Conservation (phyloP, 30 jellyfish, hydroid and myxozoan species). For the Chironex yamaguchii region DNA sequence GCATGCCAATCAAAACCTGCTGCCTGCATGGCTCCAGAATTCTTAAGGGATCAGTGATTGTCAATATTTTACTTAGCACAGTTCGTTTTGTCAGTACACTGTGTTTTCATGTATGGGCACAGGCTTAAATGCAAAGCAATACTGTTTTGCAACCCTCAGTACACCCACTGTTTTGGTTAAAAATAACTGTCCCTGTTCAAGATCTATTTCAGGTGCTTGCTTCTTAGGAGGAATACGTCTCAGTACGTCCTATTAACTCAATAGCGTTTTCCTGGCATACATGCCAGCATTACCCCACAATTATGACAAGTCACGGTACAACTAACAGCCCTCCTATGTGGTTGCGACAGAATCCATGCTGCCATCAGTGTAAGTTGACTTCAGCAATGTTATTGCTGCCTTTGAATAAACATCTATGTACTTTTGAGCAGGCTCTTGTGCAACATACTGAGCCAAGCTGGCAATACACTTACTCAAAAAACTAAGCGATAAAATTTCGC, state of each 20-base stretch:
- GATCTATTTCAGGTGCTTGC: slow-evolving; percentile 27
- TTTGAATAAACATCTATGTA: too few relatives aligned
- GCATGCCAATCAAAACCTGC: neutral
- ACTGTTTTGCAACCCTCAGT: slow-evolving; percentile 8
- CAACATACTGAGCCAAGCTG: too few relatives aligned
- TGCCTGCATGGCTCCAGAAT: neutral
- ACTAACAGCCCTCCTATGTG: too few relatives aligned
- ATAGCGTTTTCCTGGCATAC: neutral
- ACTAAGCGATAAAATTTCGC: too few relatives aligned
- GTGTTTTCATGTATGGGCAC: neutral
- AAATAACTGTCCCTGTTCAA: neutral
- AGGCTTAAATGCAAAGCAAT: neutral
- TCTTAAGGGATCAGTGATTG: neutral
- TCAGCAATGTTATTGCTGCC: too few relatives aligned
- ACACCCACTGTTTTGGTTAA: slow-evolving; percentile 16
- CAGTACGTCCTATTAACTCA: too few relatives aligned
- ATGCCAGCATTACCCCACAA: neutral
- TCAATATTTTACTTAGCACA: neutral
- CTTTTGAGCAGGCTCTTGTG: too few relatives aligned
- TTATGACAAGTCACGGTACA: neutral
- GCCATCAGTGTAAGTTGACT: too few relatives aligned
- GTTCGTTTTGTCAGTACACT: neutral
- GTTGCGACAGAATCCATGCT: too few relatives aligned
- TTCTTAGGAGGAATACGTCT: slow-evolving; percentile 14
- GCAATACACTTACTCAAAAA: too few relatives aligned